Base-by-base conservation (phyloP, 2,888 invertebrate species). In the Conops quadrifasciatus region DNA sequence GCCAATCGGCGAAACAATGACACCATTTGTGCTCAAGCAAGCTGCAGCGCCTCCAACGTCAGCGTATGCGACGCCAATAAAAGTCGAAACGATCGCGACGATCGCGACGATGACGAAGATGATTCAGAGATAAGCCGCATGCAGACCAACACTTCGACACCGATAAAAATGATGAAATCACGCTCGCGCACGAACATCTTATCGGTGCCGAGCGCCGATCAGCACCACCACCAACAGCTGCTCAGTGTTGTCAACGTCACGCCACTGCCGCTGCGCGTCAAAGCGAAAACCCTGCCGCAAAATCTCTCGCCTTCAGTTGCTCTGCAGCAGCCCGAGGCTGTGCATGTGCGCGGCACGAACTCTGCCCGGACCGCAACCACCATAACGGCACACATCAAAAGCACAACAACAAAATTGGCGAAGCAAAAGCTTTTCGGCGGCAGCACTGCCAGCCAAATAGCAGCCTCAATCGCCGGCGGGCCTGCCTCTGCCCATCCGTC, bases 261-360 rank as follows among this genome's bases (percentile, higher is more conserved):
- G 62, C 80, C 77, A 30, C 59, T 82, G 65, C 77, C 82, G 65
- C 75, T 83, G 66, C 80, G 82, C 74, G 88, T 89, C 77, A 90
- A 90, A 83, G 89, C 90, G 1, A 90, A 89, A 85, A 90, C 90
- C 1, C 82, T 90, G 72, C 90, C 90, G 60, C 90, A 90, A 83
- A 89, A 89, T 84, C 84, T 89, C 73, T 84, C 86, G 62, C 82
- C 85, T 49, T 82, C 84, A 77, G 78, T 82, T 72, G 81, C 75
- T 67, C 64, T 84, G 72, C 79, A 80, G 71, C 83, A 82, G 73
- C 81, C 81, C 60, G 81, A 82, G 67, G 81, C 80, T 36, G 70
- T 81, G 76, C 75, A 77, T 70, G 47, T 2, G 47, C 70, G 63
- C 68, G 45, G 26, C 67, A 45, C 49, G 68, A n/a, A 56, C 64